These are phyloP conservation scores for Cephalopholis sonnerati DNA, from an alignment of 2,113 vertebrate genomes.

Conservation along the genomic window DNA sequence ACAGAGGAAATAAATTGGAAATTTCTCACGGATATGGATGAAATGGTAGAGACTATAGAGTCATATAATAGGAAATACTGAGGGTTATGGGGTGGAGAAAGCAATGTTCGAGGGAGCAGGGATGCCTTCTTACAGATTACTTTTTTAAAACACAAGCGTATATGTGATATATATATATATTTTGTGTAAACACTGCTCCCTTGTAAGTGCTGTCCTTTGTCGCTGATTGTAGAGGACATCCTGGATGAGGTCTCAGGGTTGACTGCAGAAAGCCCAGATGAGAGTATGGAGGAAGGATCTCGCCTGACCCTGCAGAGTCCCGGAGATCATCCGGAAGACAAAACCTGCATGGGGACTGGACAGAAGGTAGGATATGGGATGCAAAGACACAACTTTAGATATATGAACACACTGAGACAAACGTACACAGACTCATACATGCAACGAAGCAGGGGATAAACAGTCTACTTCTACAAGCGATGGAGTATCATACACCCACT, in stretches of 20 bases:
- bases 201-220: not conserved
- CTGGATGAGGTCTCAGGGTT: slow-evolving; percentile 82
- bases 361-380: slow-evolving; percentile 72
- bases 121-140: not conserved
- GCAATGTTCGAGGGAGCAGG: too few relatives aligned
- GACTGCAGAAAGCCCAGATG: slow-evolving; percentile 72
- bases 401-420: not conserved
- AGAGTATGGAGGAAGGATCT: slow-evolving; percentile 59
- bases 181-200: too few relatives aligned
- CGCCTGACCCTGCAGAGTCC: slow-evolving; percentile 54
- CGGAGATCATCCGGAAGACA: slow-evolving; percentile 60
- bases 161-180: too few relatives aligned
- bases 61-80: not conserved
- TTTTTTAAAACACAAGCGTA: not conserved
- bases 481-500: not conserved
- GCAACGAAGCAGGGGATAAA: slow-evolving; percentile 25
- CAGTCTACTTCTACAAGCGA: not conserved
- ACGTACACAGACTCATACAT: slow-evolving; percentile 1
- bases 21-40: not conserved
- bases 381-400: slow-evolving; percentile 27
- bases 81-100: not conserved
- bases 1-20: slow-evolving; percentile 13
- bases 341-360: slow-evolving; percentile 48
- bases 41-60: not conserved
- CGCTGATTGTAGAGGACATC: slow-evolving; percentile 81